phyloP scores from a whole-genome alignment of 2,888 invertebrate genomes.

The Smittia sp. region DNA sequence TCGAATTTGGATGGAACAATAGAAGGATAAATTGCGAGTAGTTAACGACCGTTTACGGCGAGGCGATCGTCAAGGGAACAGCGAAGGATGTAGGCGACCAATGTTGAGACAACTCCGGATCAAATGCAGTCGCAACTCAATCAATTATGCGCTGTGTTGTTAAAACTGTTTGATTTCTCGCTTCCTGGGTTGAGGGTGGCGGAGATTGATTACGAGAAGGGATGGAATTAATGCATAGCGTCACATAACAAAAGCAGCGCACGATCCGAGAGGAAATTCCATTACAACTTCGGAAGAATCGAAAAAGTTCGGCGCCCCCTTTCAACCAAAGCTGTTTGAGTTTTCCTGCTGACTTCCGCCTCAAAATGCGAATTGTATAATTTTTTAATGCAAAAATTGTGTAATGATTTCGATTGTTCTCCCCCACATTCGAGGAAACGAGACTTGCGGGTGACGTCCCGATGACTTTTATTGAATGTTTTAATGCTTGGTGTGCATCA shows the following conservation, averaged over 20 bases:
- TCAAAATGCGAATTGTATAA: neutral
- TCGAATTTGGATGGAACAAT: neutral
- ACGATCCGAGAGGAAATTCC: conserved; percentile 9
- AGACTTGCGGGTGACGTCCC: neutral
- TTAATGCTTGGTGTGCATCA: neutral
- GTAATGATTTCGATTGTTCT: conserved; percentile 19
- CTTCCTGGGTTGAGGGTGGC: neutral
- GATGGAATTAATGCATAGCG: neutral
- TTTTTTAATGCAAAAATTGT: conserved; percentile 18
- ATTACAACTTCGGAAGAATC: neutral
- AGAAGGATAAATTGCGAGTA: conserved; percentile 10
- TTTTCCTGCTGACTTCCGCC: neutral
- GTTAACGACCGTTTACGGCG: neutral
- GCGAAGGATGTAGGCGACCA: neutral
- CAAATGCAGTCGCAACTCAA: neutral
- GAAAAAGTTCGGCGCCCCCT: neutral
- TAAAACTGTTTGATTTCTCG: neutral
- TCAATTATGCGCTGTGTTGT: neutral
- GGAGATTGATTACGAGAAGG: neutral
- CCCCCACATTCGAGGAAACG: too few species aligned
- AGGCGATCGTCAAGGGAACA: neutral
- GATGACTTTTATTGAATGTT: conserved; percentile 23
- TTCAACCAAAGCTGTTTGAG: neutral
- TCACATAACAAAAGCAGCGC: neutral
- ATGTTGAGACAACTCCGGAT: conserved; percentile 9